Conservation (phyloP, 2,113 vertebrate species). For the Bufo gargarizans region DNA sequence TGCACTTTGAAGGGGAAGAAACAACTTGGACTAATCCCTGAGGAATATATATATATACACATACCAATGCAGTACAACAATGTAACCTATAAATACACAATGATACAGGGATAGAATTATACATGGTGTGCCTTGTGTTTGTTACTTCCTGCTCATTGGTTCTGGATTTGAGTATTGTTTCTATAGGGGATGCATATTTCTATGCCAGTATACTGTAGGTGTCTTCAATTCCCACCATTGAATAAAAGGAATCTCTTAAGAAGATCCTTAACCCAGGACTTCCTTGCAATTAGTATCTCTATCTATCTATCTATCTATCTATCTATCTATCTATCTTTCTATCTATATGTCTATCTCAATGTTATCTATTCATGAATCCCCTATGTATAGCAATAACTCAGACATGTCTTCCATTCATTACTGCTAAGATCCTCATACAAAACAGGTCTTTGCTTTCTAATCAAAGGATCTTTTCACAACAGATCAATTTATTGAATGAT, state of each 20-base stretch:
- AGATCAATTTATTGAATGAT: not conserved
- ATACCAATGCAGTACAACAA: not conserved
- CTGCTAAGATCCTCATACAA: not conserved
- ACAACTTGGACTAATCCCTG: not conserved
- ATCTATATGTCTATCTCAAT: not conserved
- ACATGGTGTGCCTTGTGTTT: not conserved
- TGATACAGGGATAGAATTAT: not conserved
- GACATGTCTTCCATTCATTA: not conserved
- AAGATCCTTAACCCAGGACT: not conserved
- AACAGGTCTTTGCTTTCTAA: not conserved
- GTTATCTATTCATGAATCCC: not conserved
- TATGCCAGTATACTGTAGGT: not conserved
- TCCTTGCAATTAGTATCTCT: not conserved
- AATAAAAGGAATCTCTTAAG: not conserved
- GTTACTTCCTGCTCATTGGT: too few species aligned
- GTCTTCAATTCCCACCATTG: not conserved
- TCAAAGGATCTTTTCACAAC: not conserved
- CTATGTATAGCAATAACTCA: not conserved
- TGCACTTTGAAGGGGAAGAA: not conserved
- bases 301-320: conserved; percentile 2
- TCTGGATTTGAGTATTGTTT: not conserved
- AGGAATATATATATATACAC: not conserved
- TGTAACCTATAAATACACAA: not conserved
- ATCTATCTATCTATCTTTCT: conserved; percentile 1
- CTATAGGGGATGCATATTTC: not conserved